Percentiles rank a stretch among this genome's conserved stretches.
phyloP scores from a whole-genome alignment of 1,140 invertebrate species.

The Drosophila dunni region DNA sequence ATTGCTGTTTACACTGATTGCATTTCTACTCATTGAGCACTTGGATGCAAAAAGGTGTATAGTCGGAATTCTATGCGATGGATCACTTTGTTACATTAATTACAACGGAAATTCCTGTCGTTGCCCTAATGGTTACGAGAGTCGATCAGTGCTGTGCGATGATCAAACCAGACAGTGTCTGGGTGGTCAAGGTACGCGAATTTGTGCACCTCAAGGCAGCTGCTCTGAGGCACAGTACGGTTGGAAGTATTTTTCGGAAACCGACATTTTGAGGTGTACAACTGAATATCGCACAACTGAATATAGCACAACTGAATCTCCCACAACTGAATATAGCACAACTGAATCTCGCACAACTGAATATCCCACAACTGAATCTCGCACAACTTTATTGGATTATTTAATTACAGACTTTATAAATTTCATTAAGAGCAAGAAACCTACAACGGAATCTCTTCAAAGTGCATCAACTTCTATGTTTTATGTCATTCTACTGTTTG shows the following conservation, averaged over 20 bases:
- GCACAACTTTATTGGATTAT: background rate
- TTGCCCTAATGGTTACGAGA: background rate
- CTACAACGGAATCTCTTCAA: background rate
- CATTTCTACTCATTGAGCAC: background rate
- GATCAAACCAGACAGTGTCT: background rate
- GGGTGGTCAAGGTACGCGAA: too few species aligned
- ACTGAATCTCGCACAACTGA: too few species aligned
- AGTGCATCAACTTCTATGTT: background rate
- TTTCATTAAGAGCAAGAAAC: background rate
- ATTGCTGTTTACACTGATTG: background rate
- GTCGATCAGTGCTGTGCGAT: background rate
- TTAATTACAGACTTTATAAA: background rate
- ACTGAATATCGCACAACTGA: background rate
- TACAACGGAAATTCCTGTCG: background rate
- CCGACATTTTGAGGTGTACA: too few species aligned
- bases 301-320: too few species aligned
- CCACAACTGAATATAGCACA: too few species aligned
- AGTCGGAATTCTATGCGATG: background rate
- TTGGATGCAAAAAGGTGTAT: background rate
- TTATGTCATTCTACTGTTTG: background rate
- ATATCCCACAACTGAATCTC: too few species aligned
- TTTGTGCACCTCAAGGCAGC: background rate
- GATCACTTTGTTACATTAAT: too few species aligned
- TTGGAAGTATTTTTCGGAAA: background rate
- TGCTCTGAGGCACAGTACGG: background rate